phyloP scores from a whole-genome alignment of 1,140 invertebrate genomes.

The Periplaneta americana region DNA sequence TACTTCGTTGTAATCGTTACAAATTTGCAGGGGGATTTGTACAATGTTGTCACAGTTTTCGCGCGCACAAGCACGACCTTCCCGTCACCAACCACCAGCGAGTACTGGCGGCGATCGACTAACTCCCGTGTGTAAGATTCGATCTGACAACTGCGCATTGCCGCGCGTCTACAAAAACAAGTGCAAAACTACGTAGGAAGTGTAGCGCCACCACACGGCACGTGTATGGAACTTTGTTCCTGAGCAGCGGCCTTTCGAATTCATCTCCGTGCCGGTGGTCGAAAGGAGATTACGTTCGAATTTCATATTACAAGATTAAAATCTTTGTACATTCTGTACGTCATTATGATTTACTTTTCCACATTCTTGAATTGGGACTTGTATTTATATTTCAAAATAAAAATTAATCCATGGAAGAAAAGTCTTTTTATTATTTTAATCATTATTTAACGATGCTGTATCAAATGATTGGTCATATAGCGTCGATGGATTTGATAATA shows the following conservation, averaged over 20 bases:
- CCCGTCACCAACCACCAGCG: not conserved
- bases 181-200: not conserved
- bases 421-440: no score
- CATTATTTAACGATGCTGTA: no score
- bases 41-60: not conserved
- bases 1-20: not conserved
- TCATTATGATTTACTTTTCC: no score
- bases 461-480: no score
- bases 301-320: no score
- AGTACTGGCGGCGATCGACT: not conserved
- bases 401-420: no score
- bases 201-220: not conserved
- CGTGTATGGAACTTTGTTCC: not conserved
- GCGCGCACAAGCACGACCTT: not conserved
- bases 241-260: not conserved
- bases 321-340: no score
- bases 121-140: not conserved
- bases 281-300: no score
- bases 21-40: not conserved
- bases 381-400: no score
- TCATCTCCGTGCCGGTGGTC: not conserved
- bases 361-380: no score
- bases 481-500: no score
- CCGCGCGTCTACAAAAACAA: not conserved
- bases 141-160: not conserved